Conservation (phyloP, 2,113 vertebrate species). For the Merops nubicus region DNA sequence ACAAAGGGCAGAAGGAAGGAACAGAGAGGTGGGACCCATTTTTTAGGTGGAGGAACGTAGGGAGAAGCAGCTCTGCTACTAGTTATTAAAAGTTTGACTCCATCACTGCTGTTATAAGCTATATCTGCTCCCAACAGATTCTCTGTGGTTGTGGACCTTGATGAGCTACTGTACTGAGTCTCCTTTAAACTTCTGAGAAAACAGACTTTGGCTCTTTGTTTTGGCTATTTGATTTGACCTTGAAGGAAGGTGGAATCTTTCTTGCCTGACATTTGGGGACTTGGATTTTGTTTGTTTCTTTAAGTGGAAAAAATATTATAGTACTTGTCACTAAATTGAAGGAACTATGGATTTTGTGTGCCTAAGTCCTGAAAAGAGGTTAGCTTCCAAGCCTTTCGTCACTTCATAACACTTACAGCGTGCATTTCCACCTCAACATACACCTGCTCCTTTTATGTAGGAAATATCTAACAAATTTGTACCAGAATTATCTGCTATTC, state of each 20-base stretch:
- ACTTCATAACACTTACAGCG: neutral
- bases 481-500: neutral
- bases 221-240: neutral
- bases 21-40: neutral
- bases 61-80: neutral
- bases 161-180: rapidly evolving
- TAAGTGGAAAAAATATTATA: neutral
- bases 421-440: neutral
- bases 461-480: neutral
- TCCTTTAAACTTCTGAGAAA: neutral
- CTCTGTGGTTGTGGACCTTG: neutral
- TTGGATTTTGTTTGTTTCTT: neutral
- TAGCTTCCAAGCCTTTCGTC: neutral
- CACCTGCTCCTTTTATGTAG: neutral
- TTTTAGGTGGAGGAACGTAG: neutral
- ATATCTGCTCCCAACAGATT: neutral
- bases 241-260: neutral
- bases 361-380: neutral
- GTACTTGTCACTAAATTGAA: neutral
- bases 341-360: neutral
- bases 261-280: neutral
- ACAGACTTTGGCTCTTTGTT: neutral
- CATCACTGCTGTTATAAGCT: neutral
- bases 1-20: neutral
- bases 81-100: neutral